These are phyloP conservation scores for Pogonocichla stellata DNA, from an alignment of 2,113 vertebrate species.

Conservation along the genomic window DNA sequence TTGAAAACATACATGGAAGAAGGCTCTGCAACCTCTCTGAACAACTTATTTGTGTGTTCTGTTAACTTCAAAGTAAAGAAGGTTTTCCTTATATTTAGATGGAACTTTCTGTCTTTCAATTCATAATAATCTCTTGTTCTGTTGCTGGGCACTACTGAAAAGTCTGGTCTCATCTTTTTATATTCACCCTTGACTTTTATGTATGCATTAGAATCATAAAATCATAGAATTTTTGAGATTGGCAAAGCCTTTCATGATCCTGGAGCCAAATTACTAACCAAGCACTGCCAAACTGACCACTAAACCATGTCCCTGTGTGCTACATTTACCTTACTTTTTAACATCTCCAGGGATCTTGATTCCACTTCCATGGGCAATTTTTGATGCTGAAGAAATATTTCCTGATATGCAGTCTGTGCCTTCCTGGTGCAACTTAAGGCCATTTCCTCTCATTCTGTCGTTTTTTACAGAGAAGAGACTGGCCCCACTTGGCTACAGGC, in stretches of 20 bases:
- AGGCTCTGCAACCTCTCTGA: neutral
- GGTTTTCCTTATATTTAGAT: neutral
- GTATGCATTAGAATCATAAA: neutral
- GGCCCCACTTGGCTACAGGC: accelerated
- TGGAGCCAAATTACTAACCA: neutral
- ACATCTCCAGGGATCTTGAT: neutral
- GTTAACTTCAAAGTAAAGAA: neutral
- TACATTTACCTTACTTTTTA: neutral
- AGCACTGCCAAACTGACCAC: neutral
- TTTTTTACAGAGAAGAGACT: neutral
- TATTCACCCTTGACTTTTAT: neutral
- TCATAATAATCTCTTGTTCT: neutral
- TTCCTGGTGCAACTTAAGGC: neutral
- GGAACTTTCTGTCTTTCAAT: neutral
- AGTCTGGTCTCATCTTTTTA: neutral
- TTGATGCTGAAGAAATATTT: neutral
- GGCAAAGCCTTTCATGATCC: neutral
- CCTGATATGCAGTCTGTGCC: no score
- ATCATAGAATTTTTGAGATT: neutral
- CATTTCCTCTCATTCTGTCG: neutral
- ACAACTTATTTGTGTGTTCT: neutral
- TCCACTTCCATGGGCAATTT: neutral
- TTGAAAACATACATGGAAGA: neutral
- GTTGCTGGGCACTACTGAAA: neutral
- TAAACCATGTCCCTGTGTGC: neutral